Conservation (phyloP, 2,888 invertebrate genomes). For the Gryllus longicercus region DNA sequence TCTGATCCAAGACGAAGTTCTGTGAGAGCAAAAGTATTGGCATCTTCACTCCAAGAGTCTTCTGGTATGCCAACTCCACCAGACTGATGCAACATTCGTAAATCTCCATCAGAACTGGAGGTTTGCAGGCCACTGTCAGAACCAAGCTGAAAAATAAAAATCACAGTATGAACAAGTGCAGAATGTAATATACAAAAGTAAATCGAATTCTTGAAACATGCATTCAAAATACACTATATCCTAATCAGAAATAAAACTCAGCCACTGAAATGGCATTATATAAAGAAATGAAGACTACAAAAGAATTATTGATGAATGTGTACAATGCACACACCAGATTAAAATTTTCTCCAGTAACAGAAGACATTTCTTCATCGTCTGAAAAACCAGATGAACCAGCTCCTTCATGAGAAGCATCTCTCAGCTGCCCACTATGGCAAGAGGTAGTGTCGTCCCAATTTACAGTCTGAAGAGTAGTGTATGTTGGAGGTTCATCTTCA, state of each 20-base stretch:
- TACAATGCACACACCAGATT: not conserved
- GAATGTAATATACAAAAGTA: not conserved
- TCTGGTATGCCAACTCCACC: not conserved
- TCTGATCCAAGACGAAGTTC: not conserved
- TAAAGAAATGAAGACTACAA: no score
- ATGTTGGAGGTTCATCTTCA: not conserved
- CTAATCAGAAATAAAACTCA: not conserved
- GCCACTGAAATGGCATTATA: no score
- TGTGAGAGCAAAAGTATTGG: not conserved
- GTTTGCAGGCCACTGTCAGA: not conserved
- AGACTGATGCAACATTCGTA: not conserved
- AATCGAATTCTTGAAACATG: not conserved
- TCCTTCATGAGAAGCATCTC: not conserved
- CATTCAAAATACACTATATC: not conserved
- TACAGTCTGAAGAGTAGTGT: not conserved
- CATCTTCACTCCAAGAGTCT: constrained; percentile 1
- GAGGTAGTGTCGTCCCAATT: constrained; percentile 17
- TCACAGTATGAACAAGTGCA: no score
- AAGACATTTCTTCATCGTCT: not conserved
- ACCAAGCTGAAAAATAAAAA: not conserved
- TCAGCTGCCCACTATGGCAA: not conserved
- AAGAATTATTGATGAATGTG: no score
- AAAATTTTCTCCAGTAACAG: not conserved
- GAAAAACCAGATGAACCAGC: constrained; percentile 10
- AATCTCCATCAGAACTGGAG: not conserved